phyloP scores from a whole-genome alignment of 2,797 vertebrate species.

The Amniataba percoides region DNA sequence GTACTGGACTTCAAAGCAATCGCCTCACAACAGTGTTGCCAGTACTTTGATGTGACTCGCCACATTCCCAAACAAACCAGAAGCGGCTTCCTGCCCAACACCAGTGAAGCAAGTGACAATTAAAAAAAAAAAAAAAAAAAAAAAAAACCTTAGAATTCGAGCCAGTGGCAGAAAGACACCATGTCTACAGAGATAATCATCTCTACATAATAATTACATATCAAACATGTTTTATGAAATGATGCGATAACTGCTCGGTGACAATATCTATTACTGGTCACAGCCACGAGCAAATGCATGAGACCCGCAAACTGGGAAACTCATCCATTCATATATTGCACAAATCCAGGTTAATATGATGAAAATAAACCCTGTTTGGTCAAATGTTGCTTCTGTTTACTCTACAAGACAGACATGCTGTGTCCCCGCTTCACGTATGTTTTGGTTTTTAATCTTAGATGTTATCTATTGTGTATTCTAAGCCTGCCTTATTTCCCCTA shows the following conservation, averaged over 20 bases:
- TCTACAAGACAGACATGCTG: neutral
- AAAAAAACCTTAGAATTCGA: neutral
- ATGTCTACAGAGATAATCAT: slow-evolving; percentile 2
- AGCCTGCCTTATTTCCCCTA: neutral
- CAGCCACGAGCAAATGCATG: neutral
- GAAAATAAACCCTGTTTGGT: neutral
- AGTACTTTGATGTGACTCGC: slow-evolving; percentile 53
- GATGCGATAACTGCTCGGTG: neutral
- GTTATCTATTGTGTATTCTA: neutral
- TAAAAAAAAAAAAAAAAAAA: slow-evolving; percentile 10
- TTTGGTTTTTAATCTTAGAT: neutral
- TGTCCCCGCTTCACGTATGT: neutral
- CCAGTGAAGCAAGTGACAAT: slow-evolving; percentile 24
- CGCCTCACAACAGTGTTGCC: slow-evolving; percentile 25
- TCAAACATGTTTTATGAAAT: slow-evolving; percentile 15
- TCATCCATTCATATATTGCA: too few relatives aligned
- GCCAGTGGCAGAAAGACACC: slow-evolving; percentile 13
- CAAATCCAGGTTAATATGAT: neutral
- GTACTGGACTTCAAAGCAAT: slow-evolving; percentile 50
- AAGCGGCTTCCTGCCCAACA: neutral
- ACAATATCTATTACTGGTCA: slow-evolving; percentile 2
- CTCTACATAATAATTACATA: slow-evolving; percentile 10
- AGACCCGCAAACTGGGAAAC: too few relatives aligned
- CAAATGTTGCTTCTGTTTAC: neutral
- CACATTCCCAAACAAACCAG: slow-evolving; percentile 32